Conservation (phyloP, 2,797 vertebrate species). For the Galaxias olidus region DNA sequence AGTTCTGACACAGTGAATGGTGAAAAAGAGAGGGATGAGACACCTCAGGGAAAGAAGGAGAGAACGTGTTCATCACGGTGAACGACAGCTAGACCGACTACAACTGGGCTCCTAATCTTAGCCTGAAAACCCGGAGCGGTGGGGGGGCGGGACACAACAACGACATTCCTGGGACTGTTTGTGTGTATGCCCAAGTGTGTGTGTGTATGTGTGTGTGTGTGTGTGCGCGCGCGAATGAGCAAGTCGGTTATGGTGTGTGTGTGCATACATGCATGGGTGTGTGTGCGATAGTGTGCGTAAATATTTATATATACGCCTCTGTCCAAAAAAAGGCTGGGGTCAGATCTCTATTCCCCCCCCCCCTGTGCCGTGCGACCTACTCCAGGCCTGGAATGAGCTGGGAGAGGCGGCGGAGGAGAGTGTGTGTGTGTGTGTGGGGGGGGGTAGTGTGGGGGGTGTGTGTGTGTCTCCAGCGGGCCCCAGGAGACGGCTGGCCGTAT, state of each 20-base stretch:
- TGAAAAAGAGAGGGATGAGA: not conserved
- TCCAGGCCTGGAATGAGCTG: conserved; percentile 42
- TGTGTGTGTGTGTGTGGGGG: conserved; percentile 21
- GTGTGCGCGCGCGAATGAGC: not conserved
- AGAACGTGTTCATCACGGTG: conserved; percentile 30
- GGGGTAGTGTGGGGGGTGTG: conserved; percentile 9
- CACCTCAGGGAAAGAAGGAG: not conserved
- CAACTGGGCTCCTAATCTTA: conserved; percentile 31
- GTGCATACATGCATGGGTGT: not conserved
- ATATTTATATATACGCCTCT: too few species aligned
- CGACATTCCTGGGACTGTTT: conserved; percentile 19
- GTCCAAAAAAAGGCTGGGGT: too few species aligned
- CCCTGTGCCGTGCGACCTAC: too few species aligned
- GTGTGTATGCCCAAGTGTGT: conserved; percentile 12
- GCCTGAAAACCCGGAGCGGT: conserved; percentile 26
- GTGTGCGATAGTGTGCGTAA: conserved; percentile 1
- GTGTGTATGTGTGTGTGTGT: conserved; percentile 1
- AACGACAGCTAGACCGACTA: not conserved
- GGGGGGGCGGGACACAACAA: not conserved
- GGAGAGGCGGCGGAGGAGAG: conserved; percentile 35
- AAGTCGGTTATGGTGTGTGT: not conserved
- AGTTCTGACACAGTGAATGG: not conserved
- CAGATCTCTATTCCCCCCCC: too few species aligned
- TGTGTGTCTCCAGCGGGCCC: conserved; percentile 1
- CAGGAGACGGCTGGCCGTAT: conserved; percentile 24